Evolutionary conservation across 2,797 vertebrate genomes (phyloP).

Genomic region (Denticeps clupeoides): DNA sequence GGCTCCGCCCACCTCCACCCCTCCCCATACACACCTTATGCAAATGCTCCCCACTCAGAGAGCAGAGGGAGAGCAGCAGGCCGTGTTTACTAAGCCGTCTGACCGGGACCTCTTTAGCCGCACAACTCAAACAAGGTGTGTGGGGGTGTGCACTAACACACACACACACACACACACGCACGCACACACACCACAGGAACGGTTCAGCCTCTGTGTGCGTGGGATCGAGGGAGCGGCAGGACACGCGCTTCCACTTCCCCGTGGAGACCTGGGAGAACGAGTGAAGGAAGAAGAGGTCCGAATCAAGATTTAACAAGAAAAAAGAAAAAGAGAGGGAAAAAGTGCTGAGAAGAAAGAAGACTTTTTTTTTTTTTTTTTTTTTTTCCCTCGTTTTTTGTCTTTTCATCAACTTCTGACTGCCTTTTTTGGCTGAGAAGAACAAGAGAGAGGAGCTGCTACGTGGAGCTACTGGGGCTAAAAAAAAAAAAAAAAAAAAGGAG

Average conservation of each 20-base stretch:
- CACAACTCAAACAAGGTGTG: conserved; percentile 38
- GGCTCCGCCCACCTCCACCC: conserved; percentile 30
- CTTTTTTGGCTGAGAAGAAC: conserved; percentile 33
- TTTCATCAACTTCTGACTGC: conserved; percentile 13
- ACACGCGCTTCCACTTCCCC: not conserved
- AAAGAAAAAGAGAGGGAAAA: not conserved
- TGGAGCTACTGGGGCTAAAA: conserved; percentile 5
- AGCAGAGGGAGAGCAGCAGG: conserved; percentile 43
- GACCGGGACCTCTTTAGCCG: conserved; percentile 42
- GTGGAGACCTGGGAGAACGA: not conserved
- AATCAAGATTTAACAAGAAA: too few relatives aligned
- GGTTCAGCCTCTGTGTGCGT: not conserved
- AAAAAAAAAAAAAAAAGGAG: conserved; percentile 28
- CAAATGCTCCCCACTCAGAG: conserved; percentile 55
- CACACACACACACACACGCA: not conserved
- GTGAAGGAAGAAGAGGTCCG: not conserved
- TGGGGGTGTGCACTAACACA: conserved; percentile 6
- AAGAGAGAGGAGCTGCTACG: conserved; percentile 8
- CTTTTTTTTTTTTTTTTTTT: not conserved
- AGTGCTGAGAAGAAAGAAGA: not conserved
- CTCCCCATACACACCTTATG: conserved; percentile 70
- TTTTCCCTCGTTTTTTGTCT: not conserved
- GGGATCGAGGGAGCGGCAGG: not conserved
- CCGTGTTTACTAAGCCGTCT: conserved; percentile 63
- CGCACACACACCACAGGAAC: conserved; percentile 1